Evolutionary conservation across 1,140 invertebrate species (phyloP).

Genomic region (Ceratoteleas bidentatus): DNA sequence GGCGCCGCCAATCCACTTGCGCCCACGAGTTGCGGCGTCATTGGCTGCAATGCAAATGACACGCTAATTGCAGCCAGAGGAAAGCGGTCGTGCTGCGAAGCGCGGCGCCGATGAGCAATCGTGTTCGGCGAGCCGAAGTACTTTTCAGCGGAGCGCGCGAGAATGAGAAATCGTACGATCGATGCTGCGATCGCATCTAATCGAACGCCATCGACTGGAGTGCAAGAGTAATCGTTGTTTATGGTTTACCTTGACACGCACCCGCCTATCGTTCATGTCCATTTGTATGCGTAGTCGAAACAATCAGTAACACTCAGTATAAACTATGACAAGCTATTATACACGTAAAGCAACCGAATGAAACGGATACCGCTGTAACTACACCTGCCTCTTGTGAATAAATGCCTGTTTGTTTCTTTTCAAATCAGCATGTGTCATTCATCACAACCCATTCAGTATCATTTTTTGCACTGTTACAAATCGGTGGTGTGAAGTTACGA

Average conservation of each 20-base stretch:
- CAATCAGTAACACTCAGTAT: conserved; percentile 73
- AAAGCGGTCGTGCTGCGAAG: no score
- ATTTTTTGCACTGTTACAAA: conserved; percentile 4
- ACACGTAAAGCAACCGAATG: conserved; percentile 73
- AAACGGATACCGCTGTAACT: conserved; percentile 77
- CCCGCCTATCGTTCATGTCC: conserved; percentile 73
- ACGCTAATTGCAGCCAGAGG: no score
- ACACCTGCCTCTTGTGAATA: conserved; percentile 81
- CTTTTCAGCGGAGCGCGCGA: conserved; percentile 2
- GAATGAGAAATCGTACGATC: conserved; percentile 18
- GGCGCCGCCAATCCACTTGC: no score
- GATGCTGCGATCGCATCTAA: conserved; percentile 17
- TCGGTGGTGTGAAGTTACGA: no score
- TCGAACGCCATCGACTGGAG: conserved; percentile 33
- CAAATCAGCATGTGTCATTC: conserved; percentile 49
- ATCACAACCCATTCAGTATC: conserved; percentile 9
- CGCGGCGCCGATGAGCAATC: no score
- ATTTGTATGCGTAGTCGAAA: conserved; percentile 76
- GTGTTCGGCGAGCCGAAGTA: conserved; percentile 29
- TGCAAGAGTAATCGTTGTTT: conserved; percentile 61
- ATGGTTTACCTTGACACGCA: conserved; percentile 72
- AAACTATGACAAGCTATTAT: conserved; percentile 71
- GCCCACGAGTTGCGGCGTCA: no score
- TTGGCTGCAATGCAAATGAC: no score
- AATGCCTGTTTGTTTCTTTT: conserved; percentile 81